phyloP scores from a whole-genome alignment of 2,113 vertebrate species.

The Bambusicola thoracicus region DNA sequence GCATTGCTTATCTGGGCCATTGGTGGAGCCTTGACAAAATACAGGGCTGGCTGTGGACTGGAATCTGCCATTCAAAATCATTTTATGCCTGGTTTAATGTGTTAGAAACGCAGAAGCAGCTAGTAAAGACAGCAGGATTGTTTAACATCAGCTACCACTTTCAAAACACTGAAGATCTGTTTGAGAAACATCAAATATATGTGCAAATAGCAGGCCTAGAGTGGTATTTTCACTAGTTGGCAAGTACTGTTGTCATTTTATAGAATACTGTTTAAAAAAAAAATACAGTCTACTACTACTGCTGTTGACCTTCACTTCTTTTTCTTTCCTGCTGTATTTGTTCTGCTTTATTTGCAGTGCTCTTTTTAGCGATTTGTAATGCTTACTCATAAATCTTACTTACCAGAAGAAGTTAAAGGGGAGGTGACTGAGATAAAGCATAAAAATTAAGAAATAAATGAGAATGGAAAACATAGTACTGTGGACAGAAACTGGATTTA shows the following conservation, averaged over 20 bases:
- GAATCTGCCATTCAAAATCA: constrained; percentile 27
- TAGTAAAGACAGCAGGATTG: not conserved
- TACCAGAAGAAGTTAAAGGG: not conserved
- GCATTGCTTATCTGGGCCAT: not conserved
- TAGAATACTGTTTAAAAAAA: not conserved
- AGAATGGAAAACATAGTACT: not conserved
- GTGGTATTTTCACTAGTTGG: not conserved
- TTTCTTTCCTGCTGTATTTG: not conserved
- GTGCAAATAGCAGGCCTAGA: not conserved
- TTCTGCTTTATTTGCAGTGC: not conserved
- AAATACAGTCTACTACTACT: not conserved
- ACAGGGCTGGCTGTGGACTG: not conserved
- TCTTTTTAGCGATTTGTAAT: not conserved
- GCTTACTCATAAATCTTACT: not conserved
- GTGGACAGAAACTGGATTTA: not conserved
- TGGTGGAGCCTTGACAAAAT: constrained; percentile 1
- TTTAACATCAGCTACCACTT: not conserved
- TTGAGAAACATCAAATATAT: not conserved
- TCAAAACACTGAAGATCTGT: not conserved
- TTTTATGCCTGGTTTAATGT: constrained; percentile 20
- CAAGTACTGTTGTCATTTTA: not conserved
- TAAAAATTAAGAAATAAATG: not conserved
- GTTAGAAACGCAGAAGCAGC: not conserved
- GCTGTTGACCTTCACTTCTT: not conserved
- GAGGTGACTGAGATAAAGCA: not conserved